Evolutionary conservation across 2,797 vertebrate genomes (phyloP).

Genomic region (Harpagifer antarcticus): DNA sequence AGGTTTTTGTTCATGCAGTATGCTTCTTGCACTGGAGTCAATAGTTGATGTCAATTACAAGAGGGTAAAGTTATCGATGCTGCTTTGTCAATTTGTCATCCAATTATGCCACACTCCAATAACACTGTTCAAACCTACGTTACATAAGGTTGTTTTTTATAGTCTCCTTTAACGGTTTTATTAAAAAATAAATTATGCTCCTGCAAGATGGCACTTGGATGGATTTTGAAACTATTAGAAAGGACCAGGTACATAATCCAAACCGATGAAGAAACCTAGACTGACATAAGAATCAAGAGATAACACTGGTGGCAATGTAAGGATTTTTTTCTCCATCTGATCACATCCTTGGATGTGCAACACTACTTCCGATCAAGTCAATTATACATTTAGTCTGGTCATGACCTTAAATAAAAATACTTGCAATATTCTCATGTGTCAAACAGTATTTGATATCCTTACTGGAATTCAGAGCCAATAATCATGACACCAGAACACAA

Average conservation of each 20-base stretch:
- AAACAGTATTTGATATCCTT: not conserved
- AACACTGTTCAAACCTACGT: slow-evolving; percentile 18
- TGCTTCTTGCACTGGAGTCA: slow-evolving; percentile 54
- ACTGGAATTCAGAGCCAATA: not conserved
- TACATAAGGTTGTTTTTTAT: too few relatives aligned
- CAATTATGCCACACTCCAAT: slow-evolving; percentile 51
- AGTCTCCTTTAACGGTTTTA: not conserved
- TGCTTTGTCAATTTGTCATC: slow-evolving; percentile 61
- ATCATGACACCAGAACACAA: not conserved
- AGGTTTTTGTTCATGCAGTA: slow-evolving; percentile 67
- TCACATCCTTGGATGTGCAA: slow-evolving; percentile 4
- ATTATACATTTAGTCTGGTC: slow-evolving; percentile 45
- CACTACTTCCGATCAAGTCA: slow-evolving; percentile 25
- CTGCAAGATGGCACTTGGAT: not conserved
- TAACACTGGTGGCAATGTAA: not conserved
- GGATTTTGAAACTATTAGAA: not conserved
- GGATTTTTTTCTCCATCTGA: slow-evolving; percentile 9
- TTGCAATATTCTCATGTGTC: slow-evolving; percentile 32
- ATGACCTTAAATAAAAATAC: slow-evolving; percentile 57
- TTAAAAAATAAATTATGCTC: slow-evolving; percentile 21
- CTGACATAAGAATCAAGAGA: not conserved
- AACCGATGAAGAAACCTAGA: not conserved
- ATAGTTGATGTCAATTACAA: slow-evolving; percentile 57
- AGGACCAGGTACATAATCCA: not conserved
- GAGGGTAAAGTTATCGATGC: slow-evolving; percentile 46